phyloP scores from a whole-genome alignment of 2,888 invertebrate species.

The Phanerotoma sp. region DNA sequence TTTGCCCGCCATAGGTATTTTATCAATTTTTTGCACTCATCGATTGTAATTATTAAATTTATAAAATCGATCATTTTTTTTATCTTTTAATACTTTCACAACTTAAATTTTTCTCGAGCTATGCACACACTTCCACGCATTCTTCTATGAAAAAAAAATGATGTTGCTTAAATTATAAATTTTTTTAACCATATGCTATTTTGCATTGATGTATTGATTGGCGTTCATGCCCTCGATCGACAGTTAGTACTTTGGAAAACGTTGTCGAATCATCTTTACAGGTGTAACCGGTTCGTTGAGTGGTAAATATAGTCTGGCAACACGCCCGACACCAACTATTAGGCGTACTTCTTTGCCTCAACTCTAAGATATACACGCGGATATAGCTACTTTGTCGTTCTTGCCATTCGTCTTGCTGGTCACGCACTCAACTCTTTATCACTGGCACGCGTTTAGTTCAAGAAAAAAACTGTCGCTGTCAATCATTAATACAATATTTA shows the following conservation, averaged over 20 bases:
- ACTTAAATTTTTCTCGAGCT: too few species aligned
- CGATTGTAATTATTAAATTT: too few species aligned
- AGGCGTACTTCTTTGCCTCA: slow-evolving; percentile 42
- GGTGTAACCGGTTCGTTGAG: slow-evolving; percentile 49
- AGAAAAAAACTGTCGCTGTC: not conserved
- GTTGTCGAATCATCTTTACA: slow-evolving; percentile 36
- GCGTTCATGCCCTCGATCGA: slow-evolving; percentile 12
- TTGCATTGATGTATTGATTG: too few species aligned
- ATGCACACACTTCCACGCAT: too few species aligned
- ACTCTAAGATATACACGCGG: slow-evolving; percentile 25
- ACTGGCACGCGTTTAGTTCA: slow-evolving; percentile 5
- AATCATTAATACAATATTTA: not conserved
- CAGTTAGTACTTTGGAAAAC: slow-evolving; percentile 27
- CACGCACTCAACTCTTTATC: slow-evolving; percentile 19
- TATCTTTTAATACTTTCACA: too few species aligned
- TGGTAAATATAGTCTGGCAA: slow-evolving; percentile 54
- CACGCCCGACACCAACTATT: slow-evolving; percentile 45
- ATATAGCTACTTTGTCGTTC: slow-evolving; percentile 19
- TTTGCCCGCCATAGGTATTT: too few species aligned
- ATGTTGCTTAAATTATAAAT: too few species aligned
- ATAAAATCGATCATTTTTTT: too few species aligned
- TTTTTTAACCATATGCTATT: too few species aligned
- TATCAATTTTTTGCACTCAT: too few species aligned
- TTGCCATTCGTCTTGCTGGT: slow-evolving; percentile 15
- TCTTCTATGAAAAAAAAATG: too few species aligned